Evolutionary conservation across 1,140 invertebrate species (phyloP), one percentile per base, ranked within the genome.

Genomic region (Macrosteles quadrilineatus): DNA sequence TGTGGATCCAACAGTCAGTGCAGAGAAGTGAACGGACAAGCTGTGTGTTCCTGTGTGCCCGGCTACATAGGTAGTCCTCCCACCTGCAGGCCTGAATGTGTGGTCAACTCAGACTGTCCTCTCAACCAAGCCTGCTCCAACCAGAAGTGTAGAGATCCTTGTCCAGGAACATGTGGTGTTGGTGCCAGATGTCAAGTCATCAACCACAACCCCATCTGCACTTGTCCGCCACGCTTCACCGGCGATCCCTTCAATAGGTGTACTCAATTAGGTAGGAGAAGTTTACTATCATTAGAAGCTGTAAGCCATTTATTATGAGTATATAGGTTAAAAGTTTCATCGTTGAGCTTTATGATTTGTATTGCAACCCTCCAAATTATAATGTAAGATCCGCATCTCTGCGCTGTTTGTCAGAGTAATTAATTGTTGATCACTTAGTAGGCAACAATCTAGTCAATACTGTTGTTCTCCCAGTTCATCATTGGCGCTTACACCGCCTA

Each of bases 231-330:
- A 2, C 87, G 89, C 55, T 89, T 84, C 76, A 87, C 84, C 23
- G 89, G 91, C 32, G 87, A 92, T 84, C 89, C 91, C 45, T 91
- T 91, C 75, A 79, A 82, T 11, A 80, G 87, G 72, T 92, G 89
- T 74, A 86, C 83, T 19, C 74, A 75, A 50, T 76, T 78, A 77
- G 74, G 78, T 81, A 53, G 47, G 23, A 4, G n/a, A 14, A 62
- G 17, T 62, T 36, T 36, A 14, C 32, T 14, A 6, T 36, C 32
- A 36, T 14, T 6, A 36, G 32, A 14, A n/a, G n/a, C n/a, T n/a
- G n/a, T n/a, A n/a, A n/a, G n/a, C n/a, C n/a, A n/a, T n/a, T n/a
- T n/a, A n/a, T n/a, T n/a, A n/a, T n/a, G n/a, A n/a, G n/a, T n/a
- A n/a, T n/a, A n/a, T n/a, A n/a, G n/a, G n/a, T n/a, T n/a, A n/a